Percentiles rank a stretch among this genome's conserved stretches.
These are phyloP conservation scores for Falco novaeseelandiae DNA, from an alignment of 2,797 vertebrate species.

Conservation along the genomic window DNA sequence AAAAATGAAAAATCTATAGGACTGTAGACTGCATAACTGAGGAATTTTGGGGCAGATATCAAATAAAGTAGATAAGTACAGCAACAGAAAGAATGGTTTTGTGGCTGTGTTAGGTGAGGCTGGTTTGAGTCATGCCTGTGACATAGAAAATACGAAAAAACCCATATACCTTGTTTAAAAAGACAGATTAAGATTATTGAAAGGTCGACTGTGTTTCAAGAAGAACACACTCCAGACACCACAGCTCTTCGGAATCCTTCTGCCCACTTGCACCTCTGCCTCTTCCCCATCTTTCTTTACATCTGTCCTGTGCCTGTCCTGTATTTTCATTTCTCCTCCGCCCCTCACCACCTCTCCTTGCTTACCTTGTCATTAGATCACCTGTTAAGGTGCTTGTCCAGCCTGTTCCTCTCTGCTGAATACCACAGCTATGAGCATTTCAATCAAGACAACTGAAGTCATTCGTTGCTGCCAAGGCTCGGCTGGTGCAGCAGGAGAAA, in stretches of 20 bases:
- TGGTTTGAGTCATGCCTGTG: not conserved
- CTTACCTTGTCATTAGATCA: not conserved
- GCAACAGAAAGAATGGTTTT: not conserved
- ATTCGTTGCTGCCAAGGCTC: not conserved
- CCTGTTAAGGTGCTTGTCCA: not conserved
- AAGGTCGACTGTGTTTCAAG: not conserved
- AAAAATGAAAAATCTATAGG: not conserved
- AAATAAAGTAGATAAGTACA: not conserved
- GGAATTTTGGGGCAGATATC: not conserved
- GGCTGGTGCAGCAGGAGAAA: not conserved
- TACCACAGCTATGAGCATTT: not conserved
- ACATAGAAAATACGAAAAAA: not conserved
- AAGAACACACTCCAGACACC: not conserved
- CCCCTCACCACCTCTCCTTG: not conserved
- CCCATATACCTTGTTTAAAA: not conserved
- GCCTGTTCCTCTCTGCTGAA: not conserved
- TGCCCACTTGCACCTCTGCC: rapidly evolving
- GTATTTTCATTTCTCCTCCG: not conserved
- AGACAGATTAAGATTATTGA: not conserved
- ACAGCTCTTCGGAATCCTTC: not conserved
- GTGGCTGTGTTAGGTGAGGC: not conserved
- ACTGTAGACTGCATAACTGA: not conserved
- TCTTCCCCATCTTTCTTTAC: not conserved
- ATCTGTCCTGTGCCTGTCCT: not conserved
- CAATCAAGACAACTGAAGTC: not conserved